These are phyloP conservation scores for Calypte anna DNA, from an alignment of 2,113 vertebrate genomes.

Conservation along the genomic window DNA sequence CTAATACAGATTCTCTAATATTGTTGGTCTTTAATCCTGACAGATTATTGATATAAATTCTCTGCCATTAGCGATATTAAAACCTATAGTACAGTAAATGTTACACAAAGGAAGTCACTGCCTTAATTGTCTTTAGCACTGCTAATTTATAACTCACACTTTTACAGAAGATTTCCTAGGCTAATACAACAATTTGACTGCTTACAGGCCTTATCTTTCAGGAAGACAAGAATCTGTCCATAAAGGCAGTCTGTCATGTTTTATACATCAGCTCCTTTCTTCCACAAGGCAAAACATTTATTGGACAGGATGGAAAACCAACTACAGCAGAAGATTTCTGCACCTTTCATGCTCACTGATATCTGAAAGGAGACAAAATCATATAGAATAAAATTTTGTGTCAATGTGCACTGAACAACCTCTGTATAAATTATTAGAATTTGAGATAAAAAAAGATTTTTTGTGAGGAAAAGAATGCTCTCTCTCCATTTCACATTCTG, in stretches of 20 bases:
- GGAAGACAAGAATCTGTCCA: background rate
- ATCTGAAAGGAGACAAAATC: background rate
- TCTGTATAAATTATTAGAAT: background rate
- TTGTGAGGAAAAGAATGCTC: background rate
- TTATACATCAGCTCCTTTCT: background rate
- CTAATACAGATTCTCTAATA: background rate
- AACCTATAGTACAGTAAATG: background rate
- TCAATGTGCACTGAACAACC: background rate
- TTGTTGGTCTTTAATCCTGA: background rate
- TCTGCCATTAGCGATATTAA: background rate
- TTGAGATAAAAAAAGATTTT: background rate
- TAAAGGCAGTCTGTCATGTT: background rate
- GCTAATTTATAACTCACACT: background rate
- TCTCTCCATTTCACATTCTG: background rate
- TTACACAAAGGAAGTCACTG: background rate
- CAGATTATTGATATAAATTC: background rate
- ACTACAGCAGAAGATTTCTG: background rate
- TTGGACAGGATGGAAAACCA: background rate
- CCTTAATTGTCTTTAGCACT: background rate
- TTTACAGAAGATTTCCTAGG: background rate
- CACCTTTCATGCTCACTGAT: background rate
- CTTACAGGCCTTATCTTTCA: background rate
- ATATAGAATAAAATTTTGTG: background rate
- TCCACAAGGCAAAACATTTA: background rate
- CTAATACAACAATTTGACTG: background rate